Percentiles rank a stretch among this genome's conserved stretches.
Evolutionary conservation across 2,113 vertebrate genomes (phyloP).

Genomic region (Hippocampus guttulatus): DNA sequence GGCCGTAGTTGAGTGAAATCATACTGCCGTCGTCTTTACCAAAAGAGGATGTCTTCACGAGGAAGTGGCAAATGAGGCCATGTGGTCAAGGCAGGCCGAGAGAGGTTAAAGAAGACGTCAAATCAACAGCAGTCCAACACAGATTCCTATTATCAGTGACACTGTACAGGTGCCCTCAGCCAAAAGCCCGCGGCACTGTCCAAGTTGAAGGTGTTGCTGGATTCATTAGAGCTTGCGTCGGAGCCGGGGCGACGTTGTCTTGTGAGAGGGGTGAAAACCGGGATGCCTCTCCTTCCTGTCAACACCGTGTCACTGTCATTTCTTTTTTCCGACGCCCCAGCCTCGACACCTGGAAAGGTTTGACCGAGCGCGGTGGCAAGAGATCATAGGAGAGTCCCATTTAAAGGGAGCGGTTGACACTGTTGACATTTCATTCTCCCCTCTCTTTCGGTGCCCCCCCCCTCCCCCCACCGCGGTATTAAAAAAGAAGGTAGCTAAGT

Average conservation of each 20-base stretch:
- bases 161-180: conserved; percentile 74
- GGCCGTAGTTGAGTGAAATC: conserved; percentile 62
- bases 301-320: conserved; percentile 88
- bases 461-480: conserved; percentile 35
- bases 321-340: conserved; percentile 74
- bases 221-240: conserved; percentile 91
- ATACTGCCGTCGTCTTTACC: conserved; percentile 77
- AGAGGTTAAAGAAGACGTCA: conserved; percentile 82
- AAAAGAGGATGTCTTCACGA: conserved; percentile 79
- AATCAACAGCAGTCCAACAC: conserved; percentile 73
- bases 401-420: conserved; percentile 77
- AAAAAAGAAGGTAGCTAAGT: conserved; percentile 46
- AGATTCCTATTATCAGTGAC: conserved; percentile 88
- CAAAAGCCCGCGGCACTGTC: conserved; percentile 80
- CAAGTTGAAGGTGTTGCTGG: conserved; percentile 91
- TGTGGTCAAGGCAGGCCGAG: conserved; percentile 85
- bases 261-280: conserved; percentile 74
- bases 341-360: conserved; percentile 77
- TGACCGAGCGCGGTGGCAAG: conserved; percentile 64
- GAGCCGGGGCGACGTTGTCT: conserved; percentile 81
- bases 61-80: conserved; percentile 83
- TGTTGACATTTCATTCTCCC: conserved; percentile 78
- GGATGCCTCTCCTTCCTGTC: conserved; percentile 83
- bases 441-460: conserved; percentile 44
- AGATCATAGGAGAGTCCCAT: conserved; percentile 74